Conservation (phyloP, 1,140 invertebrate species). For the Calliopsis andreniformis region DNA sequence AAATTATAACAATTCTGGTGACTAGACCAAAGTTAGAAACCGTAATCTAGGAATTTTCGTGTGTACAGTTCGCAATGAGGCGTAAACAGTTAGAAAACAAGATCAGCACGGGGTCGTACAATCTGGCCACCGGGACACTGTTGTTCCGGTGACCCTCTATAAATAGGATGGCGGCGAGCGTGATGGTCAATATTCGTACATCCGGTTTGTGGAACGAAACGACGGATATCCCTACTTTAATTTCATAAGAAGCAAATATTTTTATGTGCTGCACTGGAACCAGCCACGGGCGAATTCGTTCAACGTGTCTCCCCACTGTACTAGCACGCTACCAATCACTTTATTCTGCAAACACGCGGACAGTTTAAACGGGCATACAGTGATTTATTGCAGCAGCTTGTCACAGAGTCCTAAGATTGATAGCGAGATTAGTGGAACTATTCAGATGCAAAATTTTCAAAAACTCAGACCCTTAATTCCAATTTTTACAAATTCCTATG, state of each 20-base stretch:
- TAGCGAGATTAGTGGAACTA: too few relatives aligned
- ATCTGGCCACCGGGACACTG: slow-evolving; percentile 43
- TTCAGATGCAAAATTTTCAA: too few relatives aligned
- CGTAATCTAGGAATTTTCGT: too few relatives aligned
- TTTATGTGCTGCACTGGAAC: slow-evolving; percentile 1
- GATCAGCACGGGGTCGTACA: slow-evolving; percentile 11
- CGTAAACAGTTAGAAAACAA: slow-evolving; percentile 3
- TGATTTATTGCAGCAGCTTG: too few relatives aligned
- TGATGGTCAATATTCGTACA: slow-evolving; percentile 54
- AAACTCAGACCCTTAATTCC: too few relatives aligned
- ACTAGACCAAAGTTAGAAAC: too few relatives aligned
- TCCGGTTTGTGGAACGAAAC: slow-evolving; percentile 42
- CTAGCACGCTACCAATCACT: slow-evolving; percentile 1
- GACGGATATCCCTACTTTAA: slow-evolving; percentile 51
- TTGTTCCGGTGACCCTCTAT: slow-evolving; percentile 57
- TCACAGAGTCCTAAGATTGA: too few relatives aligned
- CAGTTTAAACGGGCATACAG: too few relatives aligned
- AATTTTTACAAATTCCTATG: too few relatives aligned
- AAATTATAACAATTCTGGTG: background rate
- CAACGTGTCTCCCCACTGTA: background rate
- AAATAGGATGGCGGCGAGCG: slow-evolving; percentile 57
- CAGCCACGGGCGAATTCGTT: background rate
- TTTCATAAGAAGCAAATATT: slow-evolving; percentile 50
- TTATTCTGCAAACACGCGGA: too few relatives aligned
- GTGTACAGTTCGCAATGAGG: background rate